phyloP scores from a whole-genome alignment of 2,113 vertebrate species.

The Pimephales promelas region DNA sequence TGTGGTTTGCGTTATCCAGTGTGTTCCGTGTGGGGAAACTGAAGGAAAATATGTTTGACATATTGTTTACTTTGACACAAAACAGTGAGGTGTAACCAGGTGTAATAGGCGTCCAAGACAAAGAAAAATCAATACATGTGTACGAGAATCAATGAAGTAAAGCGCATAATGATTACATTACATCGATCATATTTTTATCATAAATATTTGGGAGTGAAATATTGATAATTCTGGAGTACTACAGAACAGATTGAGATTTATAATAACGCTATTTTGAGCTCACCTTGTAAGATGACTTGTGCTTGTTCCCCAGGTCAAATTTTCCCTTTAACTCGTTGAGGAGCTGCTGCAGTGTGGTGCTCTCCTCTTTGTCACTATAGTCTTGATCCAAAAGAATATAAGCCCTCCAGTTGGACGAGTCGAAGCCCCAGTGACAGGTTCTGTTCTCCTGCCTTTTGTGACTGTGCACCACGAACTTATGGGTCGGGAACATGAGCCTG shows the following conservation, averaged over 20 bases:
- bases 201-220: neutral
- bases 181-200: neutral
- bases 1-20: neutral
- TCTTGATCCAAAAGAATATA: conserved; percentile 96
- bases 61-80: neutral
- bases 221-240: neutral
- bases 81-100: neutral
- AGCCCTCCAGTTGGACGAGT: conserved; percentile 96
- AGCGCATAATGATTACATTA: neutral
- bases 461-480: conserved; percentile 97
- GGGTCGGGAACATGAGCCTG: conserved; percentile 93
- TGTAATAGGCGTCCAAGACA: neutral
- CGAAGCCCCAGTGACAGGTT: conserved; percentile 98
- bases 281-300: conserved; percentile 89
- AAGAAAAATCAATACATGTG: neutral
- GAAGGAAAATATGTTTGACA: neutral
- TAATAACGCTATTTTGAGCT: conserved; percentile 64
- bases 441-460: conserved; percentile 96
- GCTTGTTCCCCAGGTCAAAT: conserved; percentile 87
- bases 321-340: conserved; percentile 93
- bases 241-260: neutral
- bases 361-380: conserved; percentile 90
- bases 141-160: neutral
- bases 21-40: neutral
- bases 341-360: conserved; percentile 84